phyloP scores from a whole-genome alignment of 2,888 invertebrate genomes.

The Gibbula magus region DNA sequence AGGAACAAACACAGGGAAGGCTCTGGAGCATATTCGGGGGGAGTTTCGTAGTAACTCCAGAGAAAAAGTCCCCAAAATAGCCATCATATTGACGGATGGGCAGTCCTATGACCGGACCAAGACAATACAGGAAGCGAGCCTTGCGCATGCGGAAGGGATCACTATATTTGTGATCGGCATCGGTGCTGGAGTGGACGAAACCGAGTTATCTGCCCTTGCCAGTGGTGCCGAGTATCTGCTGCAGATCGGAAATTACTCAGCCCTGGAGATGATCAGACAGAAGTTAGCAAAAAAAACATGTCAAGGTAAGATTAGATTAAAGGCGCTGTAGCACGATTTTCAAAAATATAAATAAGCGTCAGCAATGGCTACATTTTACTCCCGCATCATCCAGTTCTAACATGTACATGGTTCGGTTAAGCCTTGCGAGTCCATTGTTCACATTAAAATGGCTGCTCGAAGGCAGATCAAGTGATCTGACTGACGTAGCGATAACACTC shows the following conservation, averaged over 20 bases:
- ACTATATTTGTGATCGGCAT: conserved; percentile 30
- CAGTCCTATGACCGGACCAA: conserved; percentile 41
- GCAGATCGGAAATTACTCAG: conserved; percentile 42
- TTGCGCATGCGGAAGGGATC: conserved; percentile 17
- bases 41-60: background rate
- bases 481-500: too few species aligned
- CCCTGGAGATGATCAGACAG: conserved; percentile 44
- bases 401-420: too few species aligned
- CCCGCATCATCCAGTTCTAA: too few species aligned
- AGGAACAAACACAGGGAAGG: conserved; percentile 47
- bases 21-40: conserved; percentile 34
- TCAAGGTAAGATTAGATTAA: background rate
- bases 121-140: conserved; percentile 34
- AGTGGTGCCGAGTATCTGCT: conserved; percentile 37
- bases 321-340: too few species aligned
- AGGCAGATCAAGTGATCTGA: too few species aligned
- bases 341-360: too few species aligned
- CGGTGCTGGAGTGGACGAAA: background rate
- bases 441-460: too few species aligned
- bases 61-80: conserved; percentile 28
- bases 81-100: conserved; percentile 50
- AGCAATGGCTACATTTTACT: too few species aligned
- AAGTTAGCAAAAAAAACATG: conserved; percentile 48
- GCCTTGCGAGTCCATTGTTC: too few species aligned
- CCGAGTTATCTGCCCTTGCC: conserved; percentile 26